A percentile compares a stretch with the other conserved stretches of the same genome.
phyloP scores from a whole-genome alignment of 2,888 invertebrate genomes.

The Hymenopus coronatus region DNA sequence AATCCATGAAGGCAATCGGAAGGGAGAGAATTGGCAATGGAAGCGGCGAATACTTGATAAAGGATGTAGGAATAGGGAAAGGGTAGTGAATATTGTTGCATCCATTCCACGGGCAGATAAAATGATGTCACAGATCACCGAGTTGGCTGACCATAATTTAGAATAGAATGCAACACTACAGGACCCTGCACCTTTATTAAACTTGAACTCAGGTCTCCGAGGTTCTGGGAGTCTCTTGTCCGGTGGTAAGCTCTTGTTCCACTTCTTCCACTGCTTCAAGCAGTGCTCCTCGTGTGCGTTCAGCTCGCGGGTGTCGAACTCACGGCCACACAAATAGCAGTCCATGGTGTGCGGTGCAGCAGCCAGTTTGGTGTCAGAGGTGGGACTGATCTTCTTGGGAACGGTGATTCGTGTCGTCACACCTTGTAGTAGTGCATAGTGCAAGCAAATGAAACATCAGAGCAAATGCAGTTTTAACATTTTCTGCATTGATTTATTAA shows the following conservation, averaged over 20 bases:
- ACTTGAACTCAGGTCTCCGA: slow-evolving; percentile 35
- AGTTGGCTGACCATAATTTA: too few species aligned
- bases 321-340: slow-evolving; percentile 64
- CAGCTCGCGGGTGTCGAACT: slow-evolving; percentile 62
- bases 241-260: slow-evolving; percentile 57
- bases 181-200: slow-evolving; percentile 1
- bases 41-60: background rate
- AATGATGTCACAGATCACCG: too few species aligned
- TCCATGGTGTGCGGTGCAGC: slow-evolving; percentile 39
- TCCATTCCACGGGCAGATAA: too few species aligned
- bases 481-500: background rate
- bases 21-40: background rate
- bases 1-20: too few species aligned
- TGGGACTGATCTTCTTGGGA: background rate
- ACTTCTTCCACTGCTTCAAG: slow-evolving; percentile 59
- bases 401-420: background rate
- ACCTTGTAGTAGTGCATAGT: background rate
- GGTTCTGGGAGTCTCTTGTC: slow-evolving; percentile 55
- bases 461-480: background rate
- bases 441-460: background rate
- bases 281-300: slow-evolving; percentile 67
- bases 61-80: background rate
- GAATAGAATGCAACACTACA: background rate
- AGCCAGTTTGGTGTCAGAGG: background rate
- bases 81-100: background rate